phyloP scores from a whole-genome alignment of 2,888 invertebrate species.

The Cerastis rubricosa region DNA sequence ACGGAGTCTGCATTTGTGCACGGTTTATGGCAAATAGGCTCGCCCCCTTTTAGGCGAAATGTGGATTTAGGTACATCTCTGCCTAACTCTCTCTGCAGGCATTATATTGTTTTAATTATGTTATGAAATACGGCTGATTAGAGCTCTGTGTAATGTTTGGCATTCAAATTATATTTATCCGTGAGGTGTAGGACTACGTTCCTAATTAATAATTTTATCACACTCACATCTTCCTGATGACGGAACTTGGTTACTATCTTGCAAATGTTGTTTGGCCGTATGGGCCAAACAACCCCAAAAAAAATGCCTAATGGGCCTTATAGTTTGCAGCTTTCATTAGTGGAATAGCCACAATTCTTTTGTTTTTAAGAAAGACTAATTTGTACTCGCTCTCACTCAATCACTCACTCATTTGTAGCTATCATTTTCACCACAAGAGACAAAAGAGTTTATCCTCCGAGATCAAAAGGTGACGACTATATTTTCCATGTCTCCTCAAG shows the following conservation, averaged over 20 bases:
- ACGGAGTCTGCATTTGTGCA: background rate
- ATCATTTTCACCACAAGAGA: background rate
- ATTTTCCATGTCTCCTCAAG: conserved; percentile 17
- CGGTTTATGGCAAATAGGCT: background rate
- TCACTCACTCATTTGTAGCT: background rate
- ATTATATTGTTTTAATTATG: background rate
- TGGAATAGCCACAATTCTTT: background rate
- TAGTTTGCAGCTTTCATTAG: background rate
- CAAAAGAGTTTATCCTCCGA: conserved; percentile 6
- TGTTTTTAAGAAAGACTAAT: too few species aligned
- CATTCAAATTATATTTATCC: background rate
- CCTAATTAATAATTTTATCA: background rate
- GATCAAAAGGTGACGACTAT: background rate
- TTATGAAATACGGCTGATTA: background rate
- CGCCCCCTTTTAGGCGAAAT: background rate
- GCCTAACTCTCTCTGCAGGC: background rate
- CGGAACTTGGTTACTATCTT: background rate
- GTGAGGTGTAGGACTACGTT: background rate
- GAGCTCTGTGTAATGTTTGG: background rate
- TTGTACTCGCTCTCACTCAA: too few species aligned
- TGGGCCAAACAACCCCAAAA: too few species aligned
- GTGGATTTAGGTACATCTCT: background rate
- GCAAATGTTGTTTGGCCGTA: background rate
- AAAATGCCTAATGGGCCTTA: background rate
- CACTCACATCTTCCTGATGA: background rate